Base-by-base conservation (phyloP, 2,797 vertebrate species). In the Oryzias sinensis region DNA sequence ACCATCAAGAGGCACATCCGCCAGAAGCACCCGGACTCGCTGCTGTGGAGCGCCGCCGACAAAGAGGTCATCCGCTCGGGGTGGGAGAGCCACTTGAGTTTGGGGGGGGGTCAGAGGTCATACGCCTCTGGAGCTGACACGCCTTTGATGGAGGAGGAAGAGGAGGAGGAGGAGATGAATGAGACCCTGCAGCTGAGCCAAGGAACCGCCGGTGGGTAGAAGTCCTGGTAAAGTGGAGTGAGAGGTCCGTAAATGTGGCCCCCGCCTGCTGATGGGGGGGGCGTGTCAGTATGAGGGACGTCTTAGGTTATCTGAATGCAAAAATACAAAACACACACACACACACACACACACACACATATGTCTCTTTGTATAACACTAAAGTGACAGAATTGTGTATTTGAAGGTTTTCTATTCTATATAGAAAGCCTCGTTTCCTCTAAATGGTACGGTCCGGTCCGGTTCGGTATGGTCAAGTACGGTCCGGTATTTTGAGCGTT, bases 1-100 rank as follows among this genome's bases (percentile, higher is more conserved):
- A 96, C 95, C 83, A 97, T 97, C 86, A 97, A 97, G 79, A 89
- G 96, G 13, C 96, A 97, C 89, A 97, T 97, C 60, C 88, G 93
- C 0, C 96, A 97, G 72, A 96, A 95, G 72, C 96, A 97, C 57
- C 94, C 95, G 0, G 94, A 96, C 82, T 97, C 96, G 0, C 85
- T 96, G 71, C 92, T 93, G 5, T 97, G 95, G 95, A 95, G 93
- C 37, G 62, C 89, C 0, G 90, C 91, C 0, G 95, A 97, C 84
- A 97, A 97, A 79, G 94, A 95, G 68, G 92, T 94, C 73, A 95
- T 97, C 83, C 94, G 94, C 77, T 94, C 91, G 0, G 94, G 94
- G 53, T 96, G 96, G 95, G 95, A 97, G 49, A 94, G 92, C 59
- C 95, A 95, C 78, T 73, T 95, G 61, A 93, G 89, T 22, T 84